Conservation (phyloP, 1,140 invertebrate genomes). For the Elymnias hypermnestra region DNA sequence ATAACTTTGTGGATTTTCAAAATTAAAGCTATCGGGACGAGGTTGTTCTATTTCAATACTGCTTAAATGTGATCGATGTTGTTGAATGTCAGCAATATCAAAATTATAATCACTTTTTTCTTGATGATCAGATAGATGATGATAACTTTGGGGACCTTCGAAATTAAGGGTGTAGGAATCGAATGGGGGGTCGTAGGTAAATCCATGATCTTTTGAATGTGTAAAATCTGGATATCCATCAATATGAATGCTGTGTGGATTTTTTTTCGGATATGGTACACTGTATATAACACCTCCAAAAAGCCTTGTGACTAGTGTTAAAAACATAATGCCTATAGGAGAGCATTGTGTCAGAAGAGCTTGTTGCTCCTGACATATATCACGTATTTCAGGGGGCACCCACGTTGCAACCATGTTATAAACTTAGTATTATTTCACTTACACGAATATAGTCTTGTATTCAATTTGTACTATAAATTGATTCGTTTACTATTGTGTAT, state of each 20-base stretch:
- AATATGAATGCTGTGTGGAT: constrained; percentile 5
- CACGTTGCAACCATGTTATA: constrained; percentile 43
- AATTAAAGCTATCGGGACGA: too few species aligned
- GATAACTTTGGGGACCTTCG: too few species aligned
- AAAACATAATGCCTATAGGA: constrained; percentile 75
- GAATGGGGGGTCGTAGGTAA: not conserved
- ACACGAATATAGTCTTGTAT: too few species aligned
- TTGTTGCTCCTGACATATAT: constrained; percentile 67
- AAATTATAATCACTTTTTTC: too few species aligned
- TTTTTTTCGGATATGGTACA: constrained; percentile 6
- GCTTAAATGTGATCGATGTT: too few species aligned
- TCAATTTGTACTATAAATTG: too few species aligned
- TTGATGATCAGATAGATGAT: too few species aligned
- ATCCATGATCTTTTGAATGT: not conserved
- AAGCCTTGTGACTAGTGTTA: constrained; percentile 75
- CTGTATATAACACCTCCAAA: constrained; percentile 74
- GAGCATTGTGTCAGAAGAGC: constrained; percentile 78
- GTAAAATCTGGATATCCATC: not conserved
- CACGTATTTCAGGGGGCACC: constrained; percentile 76
- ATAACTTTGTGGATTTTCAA: too few species aligned
- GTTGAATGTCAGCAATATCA: too few species aligned
- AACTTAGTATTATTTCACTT: too few species aligned
- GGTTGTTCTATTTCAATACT: too few species aligned
- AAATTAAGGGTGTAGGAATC: constrained; percentile 2
- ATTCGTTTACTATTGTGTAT: too few species aligned